Base-by-base conservation (phyloP, 2,113 vertebrate species). In the Stigmatopora argus region DNA sequence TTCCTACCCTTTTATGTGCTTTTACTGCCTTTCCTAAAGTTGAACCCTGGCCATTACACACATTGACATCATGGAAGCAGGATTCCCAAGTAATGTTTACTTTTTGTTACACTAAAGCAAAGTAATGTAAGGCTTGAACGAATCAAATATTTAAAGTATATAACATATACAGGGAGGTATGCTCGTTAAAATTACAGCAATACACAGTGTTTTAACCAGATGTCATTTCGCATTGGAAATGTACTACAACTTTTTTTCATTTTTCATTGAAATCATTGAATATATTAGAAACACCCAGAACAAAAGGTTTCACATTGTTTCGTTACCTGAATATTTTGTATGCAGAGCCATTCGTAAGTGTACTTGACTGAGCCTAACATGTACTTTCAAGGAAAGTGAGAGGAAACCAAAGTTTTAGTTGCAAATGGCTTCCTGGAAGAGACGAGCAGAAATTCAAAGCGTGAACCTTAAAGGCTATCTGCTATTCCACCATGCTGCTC, bases 1-100 rank as follows among this genome's bases (percentile, higher is more conserved):
- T 18, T 60, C 35, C 53, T 31, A 74, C 65, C 57, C 3, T 26
- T 44, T 44, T 71, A 58, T 68, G 59, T 65, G 51, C 21, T 65
- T 75, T 74, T 65, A 70, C 51, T 68, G 44, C 51, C 21, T 23
- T 62, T 69, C 38, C 23, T 53, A 15, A 13, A 69, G 38, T 70
- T 60, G 63, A 71, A 66, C 62, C 66, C 64, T 31, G 38, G n/a
- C n/a, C 26, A 67, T 66, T 63, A 67, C 48, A 62, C 59, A 72
- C 23, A 51, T 71, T 51, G 31, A 69, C 62, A 44, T 21, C 45
- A 66, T 49, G 15, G 26, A 47, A 72, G 65, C 47, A 57, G 60
- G 15, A 71, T 21, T 57, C 64, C 46, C 51, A 64, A 58, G 65
- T 6, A 35, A n/a, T 64, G 38, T 34, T 56, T 5, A 56, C 9